Evolutionary conservation across 2,888 invertebrate species (phyloP).

Genomic region (Eurytoma californica): DNA sequence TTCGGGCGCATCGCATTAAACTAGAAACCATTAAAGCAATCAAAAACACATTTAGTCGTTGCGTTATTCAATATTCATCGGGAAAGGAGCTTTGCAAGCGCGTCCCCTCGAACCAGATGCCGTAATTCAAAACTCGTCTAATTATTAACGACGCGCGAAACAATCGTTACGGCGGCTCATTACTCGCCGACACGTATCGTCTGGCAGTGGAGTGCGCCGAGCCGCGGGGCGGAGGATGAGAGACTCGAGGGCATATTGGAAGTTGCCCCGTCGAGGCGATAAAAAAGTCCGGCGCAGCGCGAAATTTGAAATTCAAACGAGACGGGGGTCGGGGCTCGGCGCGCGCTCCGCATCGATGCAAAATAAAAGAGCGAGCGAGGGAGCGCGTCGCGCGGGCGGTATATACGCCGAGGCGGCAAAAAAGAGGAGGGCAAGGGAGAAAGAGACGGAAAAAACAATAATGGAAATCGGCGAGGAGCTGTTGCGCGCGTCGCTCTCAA

Average conservation of each 20-base stretch:
- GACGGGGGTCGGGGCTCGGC: not conserved
- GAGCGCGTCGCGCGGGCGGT: not conserved
- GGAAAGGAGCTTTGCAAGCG: not conserved
- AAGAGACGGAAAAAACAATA: conserved; percentile 19
- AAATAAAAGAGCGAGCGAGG: conserved; percentile 17
- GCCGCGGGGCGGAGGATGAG: not conserved
- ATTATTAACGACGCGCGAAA: conserved; percentile 27
- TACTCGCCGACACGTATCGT: conserved; percentile 10
- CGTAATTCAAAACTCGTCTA: conserved; percentile 19
- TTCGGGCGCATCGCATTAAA: too few relatives aligned
- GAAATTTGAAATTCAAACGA: conserved; percentile 53
- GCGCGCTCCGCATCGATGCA: conserved; percentile 34
- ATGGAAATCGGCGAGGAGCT: conserved; percentile 36
- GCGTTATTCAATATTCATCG: not conserved
- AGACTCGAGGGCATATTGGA: conserved; percentile 32
- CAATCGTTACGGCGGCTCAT: conserved; percentile 13
- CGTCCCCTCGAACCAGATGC: not conserved
- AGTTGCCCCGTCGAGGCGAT: conserved; percentile 21
- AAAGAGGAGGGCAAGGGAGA: not conserved
- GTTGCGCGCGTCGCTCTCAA: conserved; percentile 17
- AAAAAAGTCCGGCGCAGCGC: conserved; percentile 18
- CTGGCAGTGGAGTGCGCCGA: not conserved
- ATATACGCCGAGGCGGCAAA: not conserved
- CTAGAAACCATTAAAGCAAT: not conserved
- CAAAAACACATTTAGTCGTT: not conserved